phyloP scores from a whole-genome alignment of 2,797 vertebrate genomes.

The Amazona finschi region DNA sequence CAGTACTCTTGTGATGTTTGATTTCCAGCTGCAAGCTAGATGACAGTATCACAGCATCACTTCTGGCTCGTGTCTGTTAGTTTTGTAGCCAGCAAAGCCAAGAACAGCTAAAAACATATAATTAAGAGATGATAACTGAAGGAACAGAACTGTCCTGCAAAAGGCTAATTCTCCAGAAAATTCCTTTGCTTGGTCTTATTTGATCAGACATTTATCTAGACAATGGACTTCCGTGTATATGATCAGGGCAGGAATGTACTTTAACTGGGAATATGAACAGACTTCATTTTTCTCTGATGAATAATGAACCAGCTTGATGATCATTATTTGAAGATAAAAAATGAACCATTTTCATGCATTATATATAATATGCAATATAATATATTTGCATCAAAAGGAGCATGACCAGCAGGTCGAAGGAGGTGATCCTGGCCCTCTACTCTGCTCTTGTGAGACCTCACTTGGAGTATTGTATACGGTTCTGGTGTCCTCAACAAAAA shows the following conservation, averaged over 20 bases:
- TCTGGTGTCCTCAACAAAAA: too few species aligned
- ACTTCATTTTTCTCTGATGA: slow-evolving; percentile 63
- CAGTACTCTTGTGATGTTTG: neutral
- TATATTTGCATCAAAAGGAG: neutral
- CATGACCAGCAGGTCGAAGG: too few species aligned
- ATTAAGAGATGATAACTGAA: neutral
- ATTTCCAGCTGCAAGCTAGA: neutral
- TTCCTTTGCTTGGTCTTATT: slow-evolving; percentile 6
- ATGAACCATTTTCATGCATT: slow-evolving; percentile 64
- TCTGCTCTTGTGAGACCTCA: too few species aligned
- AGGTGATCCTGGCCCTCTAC: too few species aligned
- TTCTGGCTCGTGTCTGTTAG: neutral
- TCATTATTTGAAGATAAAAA: slow-evolving; percentile 65
- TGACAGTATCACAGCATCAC: neutral
- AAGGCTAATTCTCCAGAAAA: slow-evolving; percentile 1
- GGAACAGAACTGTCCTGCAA: neutral
- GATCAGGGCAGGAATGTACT: slow-evolving; percentile 13
- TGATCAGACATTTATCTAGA: slow-evolving; percentile 35
- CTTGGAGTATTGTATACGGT: too few species aligned
- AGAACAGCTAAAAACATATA: neutral
- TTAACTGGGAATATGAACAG: slow-evolving; percentile 22
- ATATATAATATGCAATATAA: slow-evolving; percentile 58
- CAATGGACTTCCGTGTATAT: neutral
- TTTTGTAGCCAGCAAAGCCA: neutral
- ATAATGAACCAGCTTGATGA: slow-evolving; percentile 63